These are phyloP conservation scores for Athalia rosae DNA, from an alignment of 2,888 invertebrate genomes.

Conservation along the genomic window DNA sequence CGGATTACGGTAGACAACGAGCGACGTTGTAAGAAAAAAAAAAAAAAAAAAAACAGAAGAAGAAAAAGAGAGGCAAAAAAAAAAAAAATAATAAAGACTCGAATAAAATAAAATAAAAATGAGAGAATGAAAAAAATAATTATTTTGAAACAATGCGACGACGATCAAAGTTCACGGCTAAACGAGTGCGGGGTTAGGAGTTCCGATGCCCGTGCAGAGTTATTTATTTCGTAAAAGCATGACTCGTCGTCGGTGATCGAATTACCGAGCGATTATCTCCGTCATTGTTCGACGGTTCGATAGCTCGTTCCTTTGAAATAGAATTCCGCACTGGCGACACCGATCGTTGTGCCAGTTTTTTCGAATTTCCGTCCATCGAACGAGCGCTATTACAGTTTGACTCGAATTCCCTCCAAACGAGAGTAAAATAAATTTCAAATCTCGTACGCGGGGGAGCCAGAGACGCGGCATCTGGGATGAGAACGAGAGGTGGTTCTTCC, in stretches of 20 bases:
- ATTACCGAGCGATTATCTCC: neutral
- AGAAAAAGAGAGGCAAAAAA: too few species aligned
- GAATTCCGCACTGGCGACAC: too few species aligned
- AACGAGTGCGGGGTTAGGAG: constrained; percentile 68
- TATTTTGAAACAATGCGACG: constrained; percentile 41
- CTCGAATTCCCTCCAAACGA: too few species aligned
- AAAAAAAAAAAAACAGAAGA: neutral
- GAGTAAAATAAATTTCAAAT: neutral
- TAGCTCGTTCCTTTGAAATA: too few species aligned
- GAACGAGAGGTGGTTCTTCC: neutral
- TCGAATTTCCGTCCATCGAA: too few species aligned
- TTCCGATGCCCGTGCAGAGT: constrained; percentile 58
- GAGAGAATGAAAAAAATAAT: too few species aligned
- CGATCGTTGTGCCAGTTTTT: too few species aligned
- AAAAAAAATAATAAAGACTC: too few species aligned
- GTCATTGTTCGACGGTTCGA: neutral
- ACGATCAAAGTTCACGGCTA: constrained; percentile 66
- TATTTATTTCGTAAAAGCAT: constrained; percentile 54
- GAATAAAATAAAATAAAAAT: too few species aligned
- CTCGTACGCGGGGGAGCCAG: neutral
- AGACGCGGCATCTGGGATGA: constrained; percentile 13
- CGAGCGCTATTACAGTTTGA: too few species aligned
- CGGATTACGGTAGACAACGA: constrained; percentile 55
- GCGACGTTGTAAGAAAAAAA: constrained; percentile 4
- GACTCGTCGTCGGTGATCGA: constrained; percentile 6